Conservation (phyloP, 2,797 vertebrate genomes). For the Sphaeramia orbicularis region DNA sequence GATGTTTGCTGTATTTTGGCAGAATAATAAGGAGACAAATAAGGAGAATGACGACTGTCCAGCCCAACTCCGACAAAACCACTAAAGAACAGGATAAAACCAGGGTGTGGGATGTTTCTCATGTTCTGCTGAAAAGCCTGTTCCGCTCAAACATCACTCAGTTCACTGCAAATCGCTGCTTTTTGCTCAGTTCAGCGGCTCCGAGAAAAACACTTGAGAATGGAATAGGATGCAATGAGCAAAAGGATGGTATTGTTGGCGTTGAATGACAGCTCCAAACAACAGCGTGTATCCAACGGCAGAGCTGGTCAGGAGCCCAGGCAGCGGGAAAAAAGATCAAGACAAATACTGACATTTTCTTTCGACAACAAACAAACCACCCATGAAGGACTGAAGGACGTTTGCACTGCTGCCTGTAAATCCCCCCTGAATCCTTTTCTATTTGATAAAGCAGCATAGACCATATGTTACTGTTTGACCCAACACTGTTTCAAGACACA, state of each 20-base stretch:
- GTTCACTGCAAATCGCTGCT: slow-evolving; percentile 13
- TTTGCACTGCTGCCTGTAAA: neutral
- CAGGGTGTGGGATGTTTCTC: neutral
- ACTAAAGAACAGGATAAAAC: neutral
- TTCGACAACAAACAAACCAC: slow-evolving; percentile 17
- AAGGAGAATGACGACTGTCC: no score
- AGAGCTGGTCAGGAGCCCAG: neutral
- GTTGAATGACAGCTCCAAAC: slow-evolving; percentile 31
- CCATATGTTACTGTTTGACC: slow-evolving; percentile 8
- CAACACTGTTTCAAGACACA: neutral
- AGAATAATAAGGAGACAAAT: no score
- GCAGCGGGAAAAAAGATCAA: slow-evolving; percentile 5
- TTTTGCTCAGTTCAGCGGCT: slow-evolving; percentile 17
- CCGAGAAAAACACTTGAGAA: neutral
- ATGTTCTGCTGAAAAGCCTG: neutral
- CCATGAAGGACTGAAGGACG: slow-evolving; percentile 26
- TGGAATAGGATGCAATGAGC: neutral
- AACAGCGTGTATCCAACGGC: neutral
- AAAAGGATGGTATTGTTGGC: slow-evolving; percentile 13
- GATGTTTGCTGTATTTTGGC: no score
- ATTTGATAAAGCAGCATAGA: neutral
- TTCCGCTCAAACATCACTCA: neutral
- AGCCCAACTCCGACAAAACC: no score
- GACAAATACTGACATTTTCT: slow-evolving; percentile 26
- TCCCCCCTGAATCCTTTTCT: slow-evolving; percentile 3